phyloP scores from a whole-genome alignment of 2,797 vertebrate species.

The Graptemys geographica region DNA sequence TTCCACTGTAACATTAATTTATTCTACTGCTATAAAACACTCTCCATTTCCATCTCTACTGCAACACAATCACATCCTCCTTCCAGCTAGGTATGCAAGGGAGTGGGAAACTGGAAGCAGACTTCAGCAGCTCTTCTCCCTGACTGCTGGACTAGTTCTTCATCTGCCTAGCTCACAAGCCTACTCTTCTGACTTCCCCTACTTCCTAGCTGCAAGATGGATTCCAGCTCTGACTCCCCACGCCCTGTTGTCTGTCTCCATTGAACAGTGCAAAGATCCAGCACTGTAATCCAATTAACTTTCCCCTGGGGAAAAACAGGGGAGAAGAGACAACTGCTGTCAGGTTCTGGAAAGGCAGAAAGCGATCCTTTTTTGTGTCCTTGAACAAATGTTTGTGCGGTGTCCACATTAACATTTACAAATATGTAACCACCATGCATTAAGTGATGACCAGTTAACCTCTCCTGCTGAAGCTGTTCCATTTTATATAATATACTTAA shows the following conservation, averaged over 20 bases:
- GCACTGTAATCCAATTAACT: neutral
- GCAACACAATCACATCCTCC: neutral
- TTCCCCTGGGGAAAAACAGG: neutral
- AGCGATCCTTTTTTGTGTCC: neutral
- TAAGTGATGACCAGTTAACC: neutral
- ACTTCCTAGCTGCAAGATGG: neutral
- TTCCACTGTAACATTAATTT: neutral
- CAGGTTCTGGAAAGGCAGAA: neutral
- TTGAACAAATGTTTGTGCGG: neutral
- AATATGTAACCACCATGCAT: neutral
- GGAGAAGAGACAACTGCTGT: neutral
- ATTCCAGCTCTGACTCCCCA: neutral
- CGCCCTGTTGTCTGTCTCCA: neutral
- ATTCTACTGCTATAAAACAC: fast-evolving
- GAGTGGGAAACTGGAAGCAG: neutral
- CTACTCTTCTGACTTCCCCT: neutral
- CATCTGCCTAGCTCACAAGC: neutral
- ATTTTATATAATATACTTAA: neutral
- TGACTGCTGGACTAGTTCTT: neutral
- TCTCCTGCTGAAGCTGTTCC: neutral
- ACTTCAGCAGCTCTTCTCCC: neutral
- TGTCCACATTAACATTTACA: neutral
- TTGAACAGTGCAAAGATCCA: neutral
- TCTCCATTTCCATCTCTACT: neutral
- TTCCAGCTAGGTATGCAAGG: neutral